These are phyloP conservation scores for Panagrolaimus sp. DNA, from an alignment of 1,140 invertebrate species.

Conservation along the genomic window DNA sequence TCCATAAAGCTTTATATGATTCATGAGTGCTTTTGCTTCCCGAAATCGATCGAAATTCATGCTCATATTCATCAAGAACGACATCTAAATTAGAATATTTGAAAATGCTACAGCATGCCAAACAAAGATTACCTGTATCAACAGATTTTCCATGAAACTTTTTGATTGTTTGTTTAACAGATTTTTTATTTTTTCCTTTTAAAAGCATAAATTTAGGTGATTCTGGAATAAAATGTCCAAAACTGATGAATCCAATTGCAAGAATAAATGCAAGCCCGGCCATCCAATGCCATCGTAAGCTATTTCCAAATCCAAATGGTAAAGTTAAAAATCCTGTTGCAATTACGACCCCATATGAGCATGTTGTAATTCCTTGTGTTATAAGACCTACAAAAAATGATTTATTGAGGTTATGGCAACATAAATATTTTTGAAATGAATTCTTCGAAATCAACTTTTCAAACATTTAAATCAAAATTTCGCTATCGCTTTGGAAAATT, in stretches of 20 bases:
- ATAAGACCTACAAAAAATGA: background rate
- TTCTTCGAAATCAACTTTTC: background rate
- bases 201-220: background rate
- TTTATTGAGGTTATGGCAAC: no score
- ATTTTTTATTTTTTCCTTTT: background rate
- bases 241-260: background rate
- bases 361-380: background rate
- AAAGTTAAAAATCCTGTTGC: background rate
- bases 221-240: background rate
- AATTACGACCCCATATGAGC: background rate
- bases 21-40: background rate
- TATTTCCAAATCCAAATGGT: background rate
- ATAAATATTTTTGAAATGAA: no score
- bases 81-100: no score
- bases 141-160: conserved; percentile 8
- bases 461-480: background rate
- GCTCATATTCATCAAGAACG: no score
- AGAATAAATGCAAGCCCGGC: background rate
- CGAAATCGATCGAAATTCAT: no score
- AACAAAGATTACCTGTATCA: background rate
- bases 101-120: no score
- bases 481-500: no score
- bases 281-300: background rate
- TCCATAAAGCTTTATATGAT: background rate
- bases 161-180: background rate